These are phyloP conservation scores for Nowickia ferox DNA, from an alignment of 2,888 invertebrate species.

Conservation along the genomic window DNA sequence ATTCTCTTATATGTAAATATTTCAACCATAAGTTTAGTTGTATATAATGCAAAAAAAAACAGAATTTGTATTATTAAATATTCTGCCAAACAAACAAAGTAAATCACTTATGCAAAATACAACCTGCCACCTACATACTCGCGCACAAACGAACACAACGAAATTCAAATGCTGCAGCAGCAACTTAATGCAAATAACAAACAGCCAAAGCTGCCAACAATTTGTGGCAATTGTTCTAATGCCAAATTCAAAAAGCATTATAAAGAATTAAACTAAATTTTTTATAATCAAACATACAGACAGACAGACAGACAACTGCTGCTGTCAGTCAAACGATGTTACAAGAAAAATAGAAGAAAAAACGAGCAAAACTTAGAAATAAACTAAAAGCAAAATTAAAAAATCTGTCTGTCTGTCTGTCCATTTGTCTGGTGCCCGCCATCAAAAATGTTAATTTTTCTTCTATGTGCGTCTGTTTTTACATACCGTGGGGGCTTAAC, in stretches of 20 bases:
- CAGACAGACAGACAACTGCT: slow-evolving; percentile 11
- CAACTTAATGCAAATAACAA: slow-evolving; percentile 18
- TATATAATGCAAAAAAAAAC: not conserved
- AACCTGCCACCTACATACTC: slow-evolving; percentile 52
- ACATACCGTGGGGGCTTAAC: slow-evolving; percentile 37
- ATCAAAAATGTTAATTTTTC: slow-evolving; percentile 55
- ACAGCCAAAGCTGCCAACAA: slow-evolving; percentile 42
- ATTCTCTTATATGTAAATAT: slow-evolving; percentile 15
- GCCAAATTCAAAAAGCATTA: slow-evolving; percentile 27
- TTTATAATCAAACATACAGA: slow-evolving; percentile 36
- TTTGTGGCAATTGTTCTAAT: slow-evolving; percentile 61
- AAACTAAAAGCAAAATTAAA: slow-evolving; percentile 29
- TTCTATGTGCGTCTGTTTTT: slow-evolving; percentile 22
- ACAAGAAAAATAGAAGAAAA: not conserved
- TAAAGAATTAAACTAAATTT: slow-evolving; percentile 52
- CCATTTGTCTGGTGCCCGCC: slow-evolving; percentile 29
- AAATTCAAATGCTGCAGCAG: slow-evolving; percentile 35
- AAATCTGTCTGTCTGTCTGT: slow-evolving; percentile 36
- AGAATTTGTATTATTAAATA: slow-evolving; percentile 23
- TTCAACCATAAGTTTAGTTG: slow-evolving; percentile 27
- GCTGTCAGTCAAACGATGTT: slow-evolving; percentile 56
- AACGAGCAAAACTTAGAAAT: slow-evolving; percentile 16
- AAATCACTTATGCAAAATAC: slow-evolving; percentile 51
- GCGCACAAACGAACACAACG: not conserved
- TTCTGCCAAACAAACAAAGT: slow-evolving; percentile 20